These are phyloP conservation scores for Excalfactoria chinensis DNA, from an alignment of 2,113 vertebrate species.

Conservation along the genomic window DNA sequence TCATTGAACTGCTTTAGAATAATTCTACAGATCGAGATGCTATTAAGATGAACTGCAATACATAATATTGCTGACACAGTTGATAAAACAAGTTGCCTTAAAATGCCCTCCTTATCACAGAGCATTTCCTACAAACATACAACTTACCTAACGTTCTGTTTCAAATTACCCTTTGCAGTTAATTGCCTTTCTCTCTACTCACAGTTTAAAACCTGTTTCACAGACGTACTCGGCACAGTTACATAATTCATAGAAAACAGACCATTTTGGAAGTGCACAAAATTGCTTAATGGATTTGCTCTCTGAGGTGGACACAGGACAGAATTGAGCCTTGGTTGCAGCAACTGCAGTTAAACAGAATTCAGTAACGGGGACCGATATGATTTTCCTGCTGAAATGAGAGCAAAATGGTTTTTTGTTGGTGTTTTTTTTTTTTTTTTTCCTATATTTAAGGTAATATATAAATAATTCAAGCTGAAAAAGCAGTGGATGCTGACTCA, in stretches of 20 bases:
- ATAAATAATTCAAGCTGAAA: background rate
- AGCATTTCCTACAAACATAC: slow-evolving; percentile 1
- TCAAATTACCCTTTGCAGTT: slow-evolving; percentile 39
- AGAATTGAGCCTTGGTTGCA: background rate
- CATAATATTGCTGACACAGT: slow-evolving; percentile 15
- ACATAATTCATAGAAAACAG: slow-evolving; percentile 49
- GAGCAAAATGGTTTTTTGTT: background rate
- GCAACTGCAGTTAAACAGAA: background rate
- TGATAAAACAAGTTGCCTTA: slow-evolving; percentile 37
- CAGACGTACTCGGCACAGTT: background rate
- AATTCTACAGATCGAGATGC: background rate
- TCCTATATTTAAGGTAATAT: background rate
- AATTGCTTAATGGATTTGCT: slow-evolving; percentile 66
- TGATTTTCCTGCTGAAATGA: background rate
- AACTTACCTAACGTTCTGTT: background rate
- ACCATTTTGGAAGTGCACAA: slow-evolving; percentile 45
- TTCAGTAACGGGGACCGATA: background rate
- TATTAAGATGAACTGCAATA: slow-evolving; percentile 17
- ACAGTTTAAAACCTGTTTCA: slow-evolving; percentile 6
- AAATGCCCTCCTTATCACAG: slow-evolving; percentile 15
- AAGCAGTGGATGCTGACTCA: background rate
- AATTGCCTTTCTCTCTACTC: slow-evolving; percentile 31
- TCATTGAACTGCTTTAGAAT: slow-evolving; percentile 13
- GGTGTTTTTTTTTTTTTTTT: too few species aligned
- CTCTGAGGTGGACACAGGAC: slow-evolving; percentile 32